Base-by-base conservation (phyloP, 2,797 vertebrate species). In the Miichthys miiuy region DNA sequence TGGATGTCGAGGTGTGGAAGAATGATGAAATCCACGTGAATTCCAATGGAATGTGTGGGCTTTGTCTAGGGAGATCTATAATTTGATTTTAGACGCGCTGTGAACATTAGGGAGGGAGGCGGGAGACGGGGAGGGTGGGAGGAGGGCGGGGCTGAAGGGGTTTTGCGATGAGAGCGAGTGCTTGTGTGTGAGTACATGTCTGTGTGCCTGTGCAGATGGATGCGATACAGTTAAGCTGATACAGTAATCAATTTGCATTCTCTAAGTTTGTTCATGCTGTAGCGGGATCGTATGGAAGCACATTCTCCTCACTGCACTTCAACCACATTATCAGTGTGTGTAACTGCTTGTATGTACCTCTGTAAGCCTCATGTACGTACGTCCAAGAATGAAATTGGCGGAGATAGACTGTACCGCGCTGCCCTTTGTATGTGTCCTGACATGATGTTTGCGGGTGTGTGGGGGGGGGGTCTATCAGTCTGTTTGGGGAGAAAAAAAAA, bases 41-140 rank as follows among this genome's bases (percentile, higher is more conserved):
- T 94, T 94, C 94, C 94, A 94, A 92, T 94, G 93, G 94, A 94
- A 94, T 93, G 89, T 93, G 90, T 89, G 86, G 89, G 84, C 82
- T 88, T 93, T 88, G 90, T 87, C 88, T 80, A 68, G 85, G 89
- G 86, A 91, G 83, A 89, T 80, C 81, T 90, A 82, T 91, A 46
- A 88, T 89, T 88, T 90, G 90, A 91, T 93, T 94, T 92, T 93
- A 93, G 90, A 84, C 5, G 70, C 80, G 92, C 89, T 82, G 88
- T 90, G 90, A 91, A 89, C 83, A 84, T 88, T 57, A 57, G 44
- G 87, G 88, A 20, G 63, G 52, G 56, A 58, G 30, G 21, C 25
- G 72, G 44, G 14, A 46, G 12, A 23, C 55, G 46, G 3, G 68
- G 66, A 10, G 6, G 77, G 27, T 71, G 56, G 50, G 68, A 21